Conservation (phyloP, 1,140 invertebrate genomes). For the Heliconius himera region DNA sequence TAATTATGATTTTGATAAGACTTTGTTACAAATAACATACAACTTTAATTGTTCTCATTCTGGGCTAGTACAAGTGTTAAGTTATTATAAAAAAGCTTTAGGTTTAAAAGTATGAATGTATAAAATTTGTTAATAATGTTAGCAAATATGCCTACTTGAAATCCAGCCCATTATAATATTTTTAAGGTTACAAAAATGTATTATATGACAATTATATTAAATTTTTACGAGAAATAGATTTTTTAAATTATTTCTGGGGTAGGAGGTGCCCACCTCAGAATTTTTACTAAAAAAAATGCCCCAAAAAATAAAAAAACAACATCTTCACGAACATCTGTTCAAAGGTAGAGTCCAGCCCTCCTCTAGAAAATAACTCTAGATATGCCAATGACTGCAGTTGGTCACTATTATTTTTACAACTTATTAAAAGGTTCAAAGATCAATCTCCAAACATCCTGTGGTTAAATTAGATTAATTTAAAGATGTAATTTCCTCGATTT, state of each 20-base stretch:
- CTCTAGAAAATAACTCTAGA: too few relatives aligned
- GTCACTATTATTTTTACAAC: background rate
- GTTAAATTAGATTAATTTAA: background rate
- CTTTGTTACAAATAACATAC: background rate
- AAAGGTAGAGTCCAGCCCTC: too few relatives aligned
- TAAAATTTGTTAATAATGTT: background rate
- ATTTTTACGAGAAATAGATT: background rate
- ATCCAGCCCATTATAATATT: background rate
- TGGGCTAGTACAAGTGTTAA: background rate
- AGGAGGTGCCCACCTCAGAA: too few relatives aligned
- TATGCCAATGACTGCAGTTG: too few relatives aligned
- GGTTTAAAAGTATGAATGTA: background rate
- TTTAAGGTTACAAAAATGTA: background rate
- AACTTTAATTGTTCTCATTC: background rate
- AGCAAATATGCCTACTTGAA: background rate
- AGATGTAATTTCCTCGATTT: background rate
- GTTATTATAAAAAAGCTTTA: background rate
- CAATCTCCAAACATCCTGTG: background rate
- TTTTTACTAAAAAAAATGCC: too few relatives aligned
- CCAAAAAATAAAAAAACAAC: too few relatives aligned
- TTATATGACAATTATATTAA: constrained; percentile 4
- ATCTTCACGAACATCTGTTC: too few relatives aligned
- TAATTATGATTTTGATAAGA: background rate
- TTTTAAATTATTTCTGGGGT: background rate
- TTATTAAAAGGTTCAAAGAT: background rate